Percentiles rank a stretch among this genome's conserved stretches.
Conservation (phyloP, 2,888 invertebrate genomes). For the Gibbula magus region DNA sequence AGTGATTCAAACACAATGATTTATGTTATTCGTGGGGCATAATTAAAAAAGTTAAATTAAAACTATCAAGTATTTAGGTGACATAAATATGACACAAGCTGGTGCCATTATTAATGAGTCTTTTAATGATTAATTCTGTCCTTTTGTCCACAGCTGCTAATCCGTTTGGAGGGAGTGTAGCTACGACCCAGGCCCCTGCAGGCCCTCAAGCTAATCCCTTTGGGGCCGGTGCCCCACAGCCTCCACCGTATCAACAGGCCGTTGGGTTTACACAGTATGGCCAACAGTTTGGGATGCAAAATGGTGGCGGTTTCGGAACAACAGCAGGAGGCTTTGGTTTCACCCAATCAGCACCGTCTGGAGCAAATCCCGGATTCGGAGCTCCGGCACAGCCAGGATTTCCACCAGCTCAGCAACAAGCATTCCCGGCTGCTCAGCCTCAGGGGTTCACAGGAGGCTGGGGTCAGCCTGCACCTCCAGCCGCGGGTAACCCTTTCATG, state of each 20-base stretch:
- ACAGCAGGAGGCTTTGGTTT: constrained; percentile 20
- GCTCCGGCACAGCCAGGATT: constrained; percentile 30
- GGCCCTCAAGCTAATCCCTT: constrained; percentile 52
- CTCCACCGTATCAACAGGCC: background rate
- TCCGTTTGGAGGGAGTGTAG: constrained; percentile 49
- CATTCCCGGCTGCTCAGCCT: constrained; percentile 31
- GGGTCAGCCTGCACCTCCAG: constrained; percentile 21
- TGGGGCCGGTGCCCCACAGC: constrained; percentile 26
- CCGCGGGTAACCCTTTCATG: constrained; percentile 66
- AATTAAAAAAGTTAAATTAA: too few relatives aligned
- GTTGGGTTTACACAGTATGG: constrained; percentile 25
- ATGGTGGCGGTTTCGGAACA: constrained; percentile 23
- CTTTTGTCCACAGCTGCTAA: constrained; percentile 45
- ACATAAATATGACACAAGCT: too few relatives aligned
- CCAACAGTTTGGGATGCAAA: constrained; percentile 36
- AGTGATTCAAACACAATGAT: too few relatives aligned
- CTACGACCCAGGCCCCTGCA: constrained; percentile 15
- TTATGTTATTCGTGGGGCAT: too few relatives aligned
- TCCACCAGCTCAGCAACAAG: constrained; percentile 28
- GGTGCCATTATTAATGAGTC: too few relatives aligned
- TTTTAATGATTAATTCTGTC: background rate
- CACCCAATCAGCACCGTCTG: constrained; percentile 27
- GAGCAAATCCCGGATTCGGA: constrained; percentile 29
- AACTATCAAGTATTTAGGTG: too few relatives aligned
- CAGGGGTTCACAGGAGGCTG: constrained; percentile 35